A percentile compares a stretch with the other conserved stretches of the same genome.
phyloP scores from a whole-genome alignment of 2,113 vertebrate species.

The Pitta sordida region DNA sequence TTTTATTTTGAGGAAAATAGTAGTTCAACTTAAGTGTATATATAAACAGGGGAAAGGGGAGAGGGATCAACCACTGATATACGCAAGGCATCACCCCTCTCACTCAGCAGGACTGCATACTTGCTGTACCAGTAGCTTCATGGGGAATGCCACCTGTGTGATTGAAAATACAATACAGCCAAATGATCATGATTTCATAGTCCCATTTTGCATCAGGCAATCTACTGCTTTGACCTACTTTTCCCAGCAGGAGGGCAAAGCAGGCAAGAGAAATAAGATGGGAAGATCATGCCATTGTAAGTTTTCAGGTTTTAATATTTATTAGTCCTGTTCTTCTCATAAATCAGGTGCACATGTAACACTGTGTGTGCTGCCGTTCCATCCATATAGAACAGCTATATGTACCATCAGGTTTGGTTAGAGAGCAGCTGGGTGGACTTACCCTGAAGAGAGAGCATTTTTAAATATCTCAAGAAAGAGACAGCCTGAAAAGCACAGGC shows the following conservation, averaged over 20 bases:
- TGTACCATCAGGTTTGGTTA: background rate
- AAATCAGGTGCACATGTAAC: background rate
- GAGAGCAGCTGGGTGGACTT: background rate
- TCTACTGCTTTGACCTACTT: background rate
- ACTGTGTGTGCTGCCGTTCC: background rate
- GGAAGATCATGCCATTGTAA: background rate
- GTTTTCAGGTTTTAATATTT: background rate
- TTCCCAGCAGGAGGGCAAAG: background rate
- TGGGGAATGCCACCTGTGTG: background rate
- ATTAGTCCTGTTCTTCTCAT: background rate
- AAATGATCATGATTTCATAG: background rate
- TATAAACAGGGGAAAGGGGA: background rate
- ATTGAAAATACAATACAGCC: background rate
- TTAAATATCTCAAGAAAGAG: background rate
- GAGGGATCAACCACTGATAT: background rate
- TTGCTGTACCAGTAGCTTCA: background rate
- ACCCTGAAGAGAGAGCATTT: background rate
- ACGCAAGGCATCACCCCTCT: background rate
- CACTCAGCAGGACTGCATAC: background rate
- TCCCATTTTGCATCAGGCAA: background rate
- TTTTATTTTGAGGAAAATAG: background rate
- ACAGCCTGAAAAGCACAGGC: background rate
- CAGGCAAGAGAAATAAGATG: background rate
- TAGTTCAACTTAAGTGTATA: background rate
- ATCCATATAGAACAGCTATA: background rate